Conservation (phyloP, 2,113 vertebrate species). For the Electrona antarctica region DNA sequence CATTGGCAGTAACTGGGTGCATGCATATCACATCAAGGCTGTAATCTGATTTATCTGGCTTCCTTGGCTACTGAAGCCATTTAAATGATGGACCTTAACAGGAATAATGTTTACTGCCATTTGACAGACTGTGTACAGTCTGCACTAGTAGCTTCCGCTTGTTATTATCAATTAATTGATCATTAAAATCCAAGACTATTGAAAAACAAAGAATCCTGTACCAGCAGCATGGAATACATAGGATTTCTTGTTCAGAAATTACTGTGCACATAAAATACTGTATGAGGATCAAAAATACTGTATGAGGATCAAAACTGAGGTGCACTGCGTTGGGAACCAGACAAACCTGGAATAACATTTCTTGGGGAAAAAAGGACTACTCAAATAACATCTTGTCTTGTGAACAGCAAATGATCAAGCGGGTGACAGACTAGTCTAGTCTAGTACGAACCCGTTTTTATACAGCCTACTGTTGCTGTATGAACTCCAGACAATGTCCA, state of each 20-base stretch:
- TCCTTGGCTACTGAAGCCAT: conserved; percentile 57
- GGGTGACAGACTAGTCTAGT: neutral
- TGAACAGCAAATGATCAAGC: neutral
- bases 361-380: too few species aligned
- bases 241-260: neutral
- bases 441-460: too few species aligned
- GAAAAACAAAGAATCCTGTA: conserved; percentile 29
- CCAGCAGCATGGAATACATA: conserved; percentile 8
- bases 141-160: conserved; percentile 19
- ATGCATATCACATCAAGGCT: conserved; percentile 72
- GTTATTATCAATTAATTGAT: conserved; percentile 58
- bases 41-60: conserved; percentile 73
- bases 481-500: too few species aligned
- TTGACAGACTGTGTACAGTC: conserved; percentile 40
- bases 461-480: too few species aligned
- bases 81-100: conserved; percentile 71
- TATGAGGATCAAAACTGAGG: too few species aligned
- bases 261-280: neutral
- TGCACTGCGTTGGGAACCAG: too few species aligned
- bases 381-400: neutral
- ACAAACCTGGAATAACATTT: too few species aligned
- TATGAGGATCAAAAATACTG: too few species aligned
- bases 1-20: conserved; percentile 69
- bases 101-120: conserved; percentile 53
- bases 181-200: conserved; percentile 10